Evolutionary conservation across 2,888 invertebrate genomes (phyloP).

Genomic region (Pammene fasciana): DNA sequence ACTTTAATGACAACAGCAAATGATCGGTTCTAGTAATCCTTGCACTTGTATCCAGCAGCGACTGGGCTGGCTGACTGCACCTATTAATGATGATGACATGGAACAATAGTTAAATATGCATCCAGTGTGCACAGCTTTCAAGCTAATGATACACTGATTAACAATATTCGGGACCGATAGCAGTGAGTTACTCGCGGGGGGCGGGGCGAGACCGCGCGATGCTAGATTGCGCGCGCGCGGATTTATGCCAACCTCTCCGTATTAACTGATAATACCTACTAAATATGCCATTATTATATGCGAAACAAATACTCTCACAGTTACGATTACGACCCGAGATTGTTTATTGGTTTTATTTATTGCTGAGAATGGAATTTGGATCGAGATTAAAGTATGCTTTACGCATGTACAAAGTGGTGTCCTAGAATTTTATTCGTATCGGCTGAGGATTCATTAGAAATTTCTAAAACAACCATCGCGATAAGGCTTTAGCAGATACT

Average conservation of each 20-base stretch:
- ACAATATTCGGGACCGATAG: conserved; percentile 83
- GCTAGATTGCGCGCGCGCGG: conserved; percentile 76
- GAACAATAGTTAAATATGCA: conserved; percentile 43
- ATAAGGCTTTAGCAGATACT: background rate
- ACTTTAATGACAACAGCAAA: too few relatives aligned
- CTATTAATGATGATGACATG: conserved; percentile 3
- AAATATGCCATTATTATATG: conserved; percentile 82
- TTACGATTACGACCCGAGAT: conserved; percentile 51
- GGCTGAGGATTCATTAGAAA: background rate
- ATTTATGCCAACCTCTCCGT: conserved; percentile 79
- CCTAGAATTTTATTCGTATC: background rate
- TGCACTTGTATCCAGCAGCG: too few relatives aligned
- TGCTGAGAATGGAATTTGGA: conserved; percentile 67
- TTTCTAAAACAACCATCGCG: background rate
- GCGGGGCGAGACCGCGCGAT: conserved; percentile 68
- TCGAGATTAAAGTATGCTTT: conserved; percentile 43
- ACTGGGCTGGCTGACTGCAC: too few relatives aligned
- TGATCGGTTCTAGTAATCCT: too few relatives aligned
- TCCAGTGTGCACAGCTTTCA: conserved; percentile 59
- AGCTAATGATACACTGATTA: conserved; percentile 83
- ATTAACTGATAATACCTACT: conserved; percentile 81
- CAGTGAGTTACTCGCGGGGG: conserved; percentile 76
- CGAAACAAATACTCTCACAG: conserved; percentile 77
- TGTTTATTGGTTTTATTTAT: conserved; percentile 65
- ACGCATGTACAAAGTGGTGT: conserved; percentile 26